phyloP scores from a whole-genome alignment of 2,113 vertebrate genomes.

The Podarcis raffonei region DNA sequence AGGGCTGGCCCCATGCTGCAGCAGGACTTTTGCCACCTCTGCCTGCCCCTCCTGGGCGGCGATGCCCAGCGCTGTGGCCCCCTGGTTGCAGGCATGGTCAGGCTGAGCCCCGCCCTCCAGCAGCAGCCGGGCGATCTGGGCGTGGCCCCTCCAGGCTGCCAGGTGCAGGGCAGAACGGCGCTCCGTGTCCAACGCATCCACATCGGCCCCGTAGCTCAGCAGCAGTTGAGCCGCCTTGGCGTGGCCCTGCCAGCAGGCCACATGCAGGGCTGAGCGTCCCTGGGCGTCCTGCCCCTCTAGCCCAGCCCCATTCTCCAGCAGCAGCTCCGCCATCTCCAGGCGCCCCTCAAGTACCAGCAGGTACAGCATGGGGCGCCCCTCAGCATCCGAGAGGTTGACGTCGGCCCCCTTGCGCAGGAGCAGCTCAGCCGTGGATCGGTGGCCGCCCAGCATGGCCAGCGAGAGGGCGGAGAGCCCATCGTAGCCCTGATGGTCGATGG shows the following conservation, averaged over 20 bases:
- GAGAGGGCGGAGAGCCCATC: slow-evolving; percentile 79
- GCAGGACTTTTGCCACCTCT: slow-evolving; percentile 74
- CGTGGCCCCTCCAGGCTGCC: slow-evolving; percentile 80
- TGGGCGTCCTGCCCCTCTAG: slow-evolving; percentile 79
- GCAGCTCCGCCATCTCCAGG: slow-evolving; percentile 71
- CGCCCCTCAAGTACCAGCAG: slow-evolving; percentile 77
- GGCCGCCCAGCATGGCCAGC: slow-evolving; percentile 74
- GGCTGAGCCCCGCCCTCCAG: slow-evolving; percentile 66
- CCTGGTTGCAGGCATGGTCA: slow-evolving; percentile 74
- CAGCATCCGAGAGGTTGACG: slow-evolving; percentile 77
- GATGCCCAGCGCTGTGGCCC: slow-evolving; percentile 80
- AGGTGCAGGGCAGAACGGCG: slow-evolving; percentile 79
- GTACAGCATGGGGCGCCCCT: slow-evolving; percentile 81
- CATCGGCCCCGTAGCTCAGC: slow-evolving; percentile 74
- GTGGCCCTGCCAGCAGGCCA: slow-evolving; percentile 79
- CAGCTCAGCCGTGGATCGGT: slow-evolving; percentile 72
- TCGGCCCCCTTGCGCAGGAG: slow-evolving; percentile 79
- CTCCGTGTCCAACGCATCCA: slow-evolving; percentile 76
- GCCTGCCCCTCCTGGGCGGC: slow-evolving; percentile 79
- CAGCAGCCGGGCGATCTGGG: slow-evolving; percentile 64
- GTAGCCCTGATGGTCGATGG: slow-evolving; percentile 77
- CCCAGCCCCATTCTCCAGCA: slow-evolving; percentile 78
- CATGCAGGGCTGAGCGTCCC: slow-evolving; percentile 80
- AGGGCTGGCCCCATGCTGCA: slow-evolving; percentile 77
- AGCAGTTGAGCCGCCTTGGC: slow-evolving; percentile 71